Base-by-base conservation (phyloP, 2,113 vertebrate genomes). In the Alouatta palliata region DNA sequence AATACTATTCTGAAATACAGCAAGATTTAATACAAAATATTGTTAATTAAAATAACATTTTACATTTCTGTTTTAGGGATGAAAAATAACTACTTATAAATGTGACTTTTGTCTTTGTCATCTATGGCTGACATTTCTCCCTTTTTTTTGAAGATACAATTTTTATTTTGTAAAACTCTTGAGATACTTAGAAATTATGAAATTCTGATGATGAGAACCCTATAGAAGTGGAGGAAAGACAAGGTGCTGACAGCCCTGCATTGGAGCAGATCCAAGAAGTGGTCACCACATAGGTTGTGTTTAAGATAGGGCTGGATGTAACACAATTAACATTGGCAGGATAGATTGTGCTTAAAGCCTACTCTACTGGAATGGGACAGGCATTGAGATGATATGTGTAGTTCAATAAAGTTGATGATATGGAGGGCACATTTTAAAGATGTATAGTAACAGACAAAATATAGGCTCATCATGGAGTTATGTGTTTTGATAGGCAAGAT, bases 21-120 rank as follows among this genome's bases (percentile, higher is more conserved):
- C 43, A 90, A 32, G 37, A 52, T 87, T 96, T 90, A 92, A 76
- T 80, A 70, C 3, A 21, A 95, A 64, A 85, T n/a, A 82, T 35
- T 84, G 27, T 68, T 87, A 87, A 87, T 94, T 90, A 86, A 97
- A 95, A 40, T 93, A 66, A 9, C 7, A 56, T 75, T 90, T 97
- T 43, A 81, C 16, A 77, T 71, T 85, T 90, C 10, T 90, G 45
- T 58, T 91, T 61, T 70, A 70, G 35, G 17, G 83, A 47, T 49
- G 81, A 81, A 27, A 95, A 82, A 30, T 6, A 77, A 64, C 21
- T 49, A 35, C 25, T 73, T 54, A 91, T 43, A 76, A 77, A 73
- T 82, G 23, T 77, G 52, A 66, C n/a, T 80, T 88, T 32, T 86
- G 45, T 30, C 37, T 76, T 77, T 82, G 35, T n/a, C 1, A 37